These are phyloP conservation scores for Ceratoteleas bidentatus DNA, from an alignment of 1,140 invertebrate genomes.

Conservation along the genomic window DNA sequence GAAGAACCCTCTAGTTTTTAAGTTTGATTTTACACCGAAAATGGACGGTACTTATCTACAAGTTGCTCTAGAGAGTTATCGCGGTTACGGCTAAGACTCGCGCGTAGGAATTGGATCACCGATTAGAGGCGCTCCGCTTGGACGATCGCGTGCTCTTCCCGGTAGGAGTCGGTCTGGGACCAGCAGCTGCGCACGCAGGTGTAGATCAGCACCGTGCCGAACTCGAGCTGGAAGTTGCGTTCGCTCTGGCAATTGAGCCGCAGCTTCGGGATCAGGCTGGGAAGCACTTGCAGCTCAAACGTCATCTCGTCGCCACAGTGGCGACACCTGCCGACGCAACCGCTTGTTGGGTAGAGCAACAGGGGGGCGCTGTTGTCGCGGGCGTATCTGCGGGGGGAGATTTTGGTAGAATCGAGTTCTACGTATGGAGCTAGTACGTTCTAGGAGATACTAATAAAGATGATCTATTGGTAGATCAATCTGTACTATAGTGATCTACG, in stretches of 20 bases:
- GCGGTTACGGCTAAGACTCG: slow-evolving; percentile 48
- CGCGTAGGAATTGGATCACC: slow-evolving; percentile 59
- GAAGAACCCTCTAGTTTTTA: neutral
- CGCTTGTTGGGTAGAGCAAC: slow-evolving; percentile 84
- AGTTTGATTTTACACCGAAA: slow-evolving; percentile 67
- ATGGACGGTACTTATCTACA: slow-evolving; percentile 75
- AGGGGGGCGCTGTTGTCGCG: slow-evolving; percentile 85
- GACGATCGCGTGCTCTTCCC: slow-evolving; percentile 88
- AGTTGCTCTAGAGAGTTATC: slow-evolving; percentile 48
- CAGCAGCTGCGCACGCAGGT: slow-evolving; percentile 93
- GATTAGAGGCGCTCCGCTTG: slow-evolving; percentile 85
- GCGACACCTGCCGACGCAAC: slow-evolving; percentile 83
- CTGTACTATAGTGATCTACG: no score
- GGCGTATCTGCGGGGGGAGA: slow-evolving; percentile 83
- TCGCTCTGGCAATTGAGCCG: slow-evolving; percentile 81
- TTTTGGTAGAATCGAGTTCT: neutral
- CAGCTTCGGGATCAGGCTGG: slow-evolving; percentile 88
- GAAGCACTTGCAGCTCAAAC: slow-evolving; percentile 91
- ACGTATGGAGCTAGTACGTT: no score
- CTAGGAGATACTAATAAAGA: no score
- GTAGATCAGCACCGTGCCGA: slow-evolving; percentile 90
- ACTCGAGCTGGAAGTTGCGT: slow-evolving; percentile 85
- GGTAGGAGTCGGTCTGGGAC: slow-evolving; percentile 85
- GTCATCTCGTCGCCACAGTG: slow-evolving; percentile 87
- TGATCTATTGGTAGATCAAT: no score